Percentiles rank a stretch among this genome's conserved stretches.
Conservation (phyloP, 1,140 invertebrate genomes). For the Pogonomyrmex californicus region DNA sequence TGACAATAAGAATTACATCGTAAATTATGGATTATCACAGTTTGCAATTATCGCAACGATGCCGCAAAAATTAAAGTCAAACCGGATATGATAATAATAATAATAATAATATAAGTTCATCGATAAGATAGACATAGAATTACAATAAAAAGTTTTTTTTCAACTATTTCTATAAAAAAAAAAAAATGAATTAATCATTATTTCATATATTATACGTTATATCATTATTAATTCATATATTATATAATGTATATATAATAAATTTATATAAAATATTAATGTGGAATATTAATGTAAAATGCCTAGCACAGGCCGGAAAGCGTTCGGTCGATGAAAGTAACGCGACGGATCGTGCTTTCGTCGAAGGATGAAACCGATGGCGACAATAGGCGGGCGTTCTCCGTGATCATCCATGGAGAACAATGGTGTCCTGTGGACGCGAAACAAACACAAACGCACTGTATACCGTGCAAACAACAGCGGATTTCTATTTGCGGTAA, state of each 20-base stretch:
- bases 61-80: not conserved
- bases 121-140: conserved; percentile 1
- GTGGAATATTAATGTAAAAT: not conserved
- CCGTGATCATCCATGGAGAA: conserved; percentile 24
- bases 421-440: conserved; percentile 30
- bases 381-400: conserved; percentile 27
- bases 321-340: conserved; percentile 14
- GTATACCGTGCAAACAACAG: conserved; percentile 12
- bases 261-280: not conserved
- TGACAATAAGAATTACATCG: not conserved
- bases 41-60: not conserved
- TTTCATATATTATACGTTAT: too few species aligned
- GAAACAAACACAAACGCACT: conserved; percentile 16
- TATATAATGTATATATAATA: too few species aligned
- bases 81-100: not conserved
- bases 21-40: not conserved
- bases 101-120: not conserved
- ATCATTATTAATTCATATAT: too few species aligned
- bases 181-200: not conserved
- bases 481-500: conserved; percentile 39
- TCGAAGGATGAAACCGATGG: conserved; percentile 23
- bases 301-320: not conserved
- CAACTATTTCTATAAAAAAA: not conserved
- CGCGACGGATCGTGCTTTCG: conserved; percentile 18
- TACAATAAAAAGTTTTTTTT: not conserved